These are phyloP conservation scores for Osmoderma eremita DNA, from an alignment of 2,888 invertebrate species.

Conservation along the genomic window DNA sequence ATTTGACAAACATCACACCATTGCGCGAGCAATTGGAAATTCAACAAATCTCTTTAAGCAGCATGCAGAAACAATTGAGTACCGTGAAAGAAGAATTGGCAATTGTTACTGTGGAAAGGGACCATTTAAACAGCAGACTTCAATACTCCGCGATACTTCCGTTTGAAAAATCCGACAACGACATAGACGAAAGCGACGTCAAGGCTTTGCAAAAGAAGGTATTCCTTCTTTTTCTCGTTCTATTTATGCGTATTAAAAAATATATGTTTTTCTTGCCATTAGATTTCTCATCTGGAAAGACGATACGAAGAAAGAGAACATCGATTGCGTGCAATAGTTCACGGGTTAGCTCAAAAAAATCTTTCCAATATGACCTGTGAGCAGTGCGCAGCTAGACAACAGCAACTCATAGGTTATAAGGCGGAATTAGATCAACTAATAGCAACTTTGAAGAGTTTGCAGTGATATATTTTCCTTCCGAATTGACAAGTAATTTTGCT, in stretches of 20 bases:
- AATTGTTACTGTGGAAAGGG: slow-evolving; percentile 67
- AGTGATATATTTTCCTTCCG: slow-evolving; percentile 47
- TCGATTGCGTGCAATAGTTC: slow-evolving; percentile 63
- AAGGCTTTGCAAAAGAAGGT: slow-evolving; percentile 57
- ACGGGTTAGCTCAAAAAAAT: slow-evolving; percentile 62
- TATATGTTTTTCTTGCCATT: slow-evolving; percentile 29
- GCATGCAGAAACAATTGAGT: slow-evolving; percentile 59
- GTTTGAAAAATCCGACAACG: slow-evolving; percentile 35
- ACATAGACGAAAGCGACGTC: slow-evolving; percentile 48
- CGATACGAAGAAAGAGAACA: slow-evolving; percentile 65
- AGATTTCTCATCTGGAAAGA: slow-evolving; percentile 63
- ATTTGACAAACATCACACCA: slow-evolving; percentile 70
- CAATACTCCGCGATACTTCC: slow-evolving; percentile 46
- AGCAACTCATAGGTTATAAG: slow-evolving; percentile 62
- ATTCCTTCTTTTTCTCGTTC: slow-evolving; percentile 15
- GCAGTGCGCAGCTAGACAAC: slow-evolving; percentile 61
- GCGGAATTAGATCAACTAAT: slow-evolving; percentile 63
- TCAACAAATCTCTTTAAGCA: slow-evolving; percentile 68
- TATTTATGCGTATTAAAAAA: neutral
- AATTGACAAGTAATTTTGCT: slow-evolving; percentile 20
- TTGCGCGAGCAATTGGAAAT: slow-evolving; percentile 71
- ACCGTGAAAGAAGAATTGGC: slow-evolving; percentile 65
- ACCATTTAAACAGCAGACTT: slow-evolving; percentile 65
- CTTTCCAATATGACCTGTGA: slow-evolving; percentile 60
- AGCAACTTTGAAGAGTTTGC: slow-evolving; percentile 60